phyloP scores from a whole-genome alignment of 2,888 invertebrate genomes.

The Pasiphila rectangulata region DNA sequence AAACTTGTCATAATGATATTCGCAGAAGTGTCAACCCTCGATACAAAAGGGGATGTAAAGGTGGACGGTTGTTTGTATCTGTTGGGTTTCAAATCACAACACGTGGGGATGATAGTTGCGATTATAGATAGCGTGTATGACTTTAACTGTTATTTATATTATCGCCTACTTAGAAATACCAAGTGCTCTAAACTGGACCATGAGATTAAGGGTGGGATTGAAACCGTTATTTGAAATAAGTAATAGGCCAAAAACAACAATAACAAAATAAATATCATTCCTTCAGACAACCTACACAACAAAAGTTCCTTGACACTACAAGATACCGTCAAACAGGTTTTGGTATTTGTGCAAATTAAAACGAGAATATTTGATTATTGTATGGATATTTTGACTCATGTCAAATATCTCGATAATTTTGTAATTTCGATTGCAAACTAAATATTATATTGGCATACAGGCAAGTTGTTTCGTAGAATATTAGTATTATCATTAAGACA shows the following conservation, averaged over 20 bases:
- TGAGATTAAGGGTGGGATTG: no score
- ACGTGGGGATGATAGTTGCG: background rate
- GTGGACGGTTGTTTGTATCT: conserved; percentile 3
- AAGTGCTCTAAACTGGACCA: no score
- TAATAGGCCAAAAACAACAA: conserved; percentile 2
- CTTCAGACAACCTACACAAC: conserved; percentile 16
- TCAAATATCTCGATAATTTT: conserved; percentile 24
- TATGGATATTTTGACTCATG: conserved; percentile 25
- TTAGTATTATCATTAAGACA: no score
- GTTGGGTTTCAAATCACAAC: background rate
- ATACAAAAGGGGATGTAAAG: conserved; percentile 9
- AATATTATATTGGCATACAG: conserved; percentile 8
- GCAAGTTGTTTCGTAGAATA: no score
- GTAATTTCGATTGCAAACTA: conserved; percentile 6
- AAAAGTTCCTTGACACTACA: conserved; percentile 22
- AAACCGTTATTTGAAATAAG: background rate
- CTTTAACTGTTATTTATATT: no score
- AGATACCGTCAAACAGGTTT: conserved; percentile 30
- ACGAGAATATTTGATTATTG: conserved; percentile 28
- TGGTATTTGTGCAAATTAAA: conserved; percentile 32
- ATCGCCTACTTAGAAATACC: no score
- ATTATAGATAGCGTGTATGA: no score
- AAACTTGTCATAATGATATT: conserved; percentile 29
- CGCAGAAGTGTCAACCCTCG: conserved; percentile 13
- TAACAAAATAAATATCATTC: conserved; percentile 6